Evolutionary conservation across 2,797 vertebrate genomes (phyloP).

Genomic region (Oreochromis grahami): DNA sequence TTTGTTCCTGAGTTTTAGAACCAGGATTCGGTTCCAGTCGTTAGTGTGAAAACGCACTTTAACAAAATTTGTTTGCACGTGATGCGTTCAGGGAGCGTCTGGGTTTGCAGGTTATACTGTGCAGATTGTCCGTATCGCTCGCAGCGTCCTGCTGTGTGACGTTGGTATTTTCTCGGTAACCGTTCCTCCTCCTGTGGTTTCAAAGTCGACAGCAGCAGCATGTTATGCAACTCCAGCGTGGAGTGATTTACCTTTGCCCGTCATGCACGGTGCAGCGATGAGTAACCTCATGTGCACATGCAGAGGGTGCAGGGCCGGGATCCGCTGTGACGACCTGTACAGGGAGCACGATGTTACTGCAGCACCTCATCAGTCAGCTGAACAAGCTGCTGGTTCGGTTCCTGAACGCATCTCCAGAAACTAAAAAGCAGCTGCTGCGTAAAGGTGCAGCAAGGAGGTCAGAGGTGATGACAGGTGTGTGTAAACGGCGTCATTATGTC

Average conservation of each 20-base stretch:
- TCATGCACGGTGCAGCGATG: not conserved
- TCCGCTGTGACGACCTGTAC: not conserved
- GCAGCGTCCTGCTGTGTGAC: not conserved
- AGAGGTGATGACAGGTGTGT: not conserved
- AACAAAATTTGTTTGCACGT: rapidly evolving
- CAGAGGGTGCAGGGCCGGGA: not conserved
- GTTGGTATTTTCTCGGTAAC: not conserved
- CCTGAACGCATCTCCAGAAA: not conserved
- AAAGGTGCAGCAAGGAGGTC: not conserved
- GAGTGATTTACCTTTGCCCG: rapidly evolving
- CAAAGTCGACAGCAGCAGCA: not conserved
- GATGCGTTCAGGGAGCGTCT: not conserved
- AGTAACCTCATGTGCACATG: not conserved
- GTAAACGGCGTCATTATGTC: not conserved
- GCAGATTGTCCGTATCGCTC: not conserved
- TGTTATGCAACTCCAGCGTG: rapidly evolving
- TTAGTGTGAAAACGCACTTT: not conserved
- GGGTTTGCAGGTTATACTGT: not conserved
- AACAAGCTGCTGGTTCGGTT: not conserved
- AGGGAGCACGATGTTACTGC: rapidly evolving
- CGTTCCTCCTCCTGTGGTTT: not conserved
- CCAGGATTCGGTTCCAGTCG: not conserved
- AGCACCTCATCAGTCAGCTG: not conserved
- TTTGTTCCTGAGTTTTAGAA: not conserved
- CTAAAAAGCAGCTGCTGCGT: not conserved